Evolutionary conservation across 2,888 invertebrate species (phyloP).

Genomic region (Chymomyza fuscimana): DNA sequence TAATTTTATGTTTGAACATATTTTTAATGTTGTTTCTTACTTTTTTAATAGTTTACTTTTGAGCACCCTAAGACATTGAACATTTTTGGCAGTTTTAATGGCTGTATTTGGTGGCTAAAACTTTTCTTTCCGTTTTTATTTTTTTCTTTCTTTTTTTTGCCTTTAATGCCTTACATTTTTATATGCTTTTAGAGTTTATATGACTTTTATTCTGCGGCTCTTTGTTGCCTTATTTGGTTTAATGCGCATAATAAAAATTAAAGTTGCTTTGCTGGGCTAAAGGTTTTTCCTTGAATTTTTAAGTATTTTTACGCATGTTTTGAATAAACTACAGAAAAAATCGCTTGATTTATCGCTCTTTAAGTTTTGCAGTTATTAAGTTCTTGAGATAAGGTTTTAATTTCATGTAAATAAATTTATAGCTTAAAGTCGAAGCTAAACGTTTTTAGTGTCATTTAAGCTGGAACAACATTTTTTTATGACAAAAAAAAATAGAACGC

Average conservation of each 20-base stretch:
- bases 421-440: neutral
- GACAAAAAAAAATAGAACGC: neutral
- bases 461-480: neutral
- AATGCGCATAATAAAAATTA: neutral
- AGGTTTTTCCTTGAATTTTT: neutral
- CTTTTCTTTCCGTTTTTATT: conserved; percentile 35
- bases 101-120: conserved; percentile 58
- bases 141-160: neutral
- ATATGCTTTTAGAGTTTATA: conserved; percentile 55
- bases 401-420: neutral
- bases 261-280: neutral
- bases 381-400: neutral
- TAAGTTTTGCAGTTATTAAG: neutral
- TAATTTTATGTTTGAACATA: conserved; percentile 72
- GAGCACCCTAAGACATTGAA: conserved; percentile 41
- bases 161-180: conserved; percentile 66
- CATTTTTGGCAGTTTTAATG: conserved; percentile 47
- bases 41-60: conserved; percentile 62
- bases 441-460: neutral
- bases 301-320: neutral
- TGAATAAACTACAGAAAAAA: neutral
- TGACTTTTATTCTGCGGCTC: neutral
- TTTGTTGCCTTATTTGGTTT: neutral
- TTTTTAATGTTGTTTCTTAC: conserved; percentile 36
- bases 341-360: neutral